A percentile compares a stretch with the other conserved stretches of the same genome.
These are phyloP conservation scores for Fragum sueziense DNA, from an alignment of 2,888 invertebrate genomes.

Conservation along the genomic window DNA sequence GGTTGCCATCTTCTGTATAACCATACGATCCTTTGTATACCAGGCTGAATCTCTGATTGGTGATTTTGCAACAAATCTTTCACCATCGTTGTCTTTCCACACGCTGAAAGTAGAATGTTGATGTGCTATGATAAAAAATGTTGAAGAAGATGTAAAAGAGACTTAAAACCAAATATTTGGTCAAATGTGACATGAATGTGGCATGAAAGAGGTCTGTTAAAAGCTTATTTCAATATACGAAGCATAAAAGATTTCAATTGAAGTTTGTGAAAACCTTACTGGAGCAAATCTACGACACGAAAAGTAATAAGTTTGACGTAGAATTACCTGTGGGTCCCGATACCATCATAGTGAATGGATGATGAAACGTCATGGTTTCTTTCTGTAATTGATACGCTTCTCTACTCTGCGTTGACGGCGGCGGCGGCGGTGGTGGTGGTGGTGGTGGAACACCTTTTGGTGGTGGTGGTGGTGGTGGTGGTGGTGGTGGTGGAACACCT, in stretches of 20 bases:
- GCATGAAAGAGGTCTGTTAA: too few relatives aligned
- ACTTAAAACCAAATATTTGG: too few relatives aligned
- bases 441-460: neutral
- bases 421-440: neutral
- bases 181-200: neutral
- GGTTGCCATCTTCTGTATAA: slow-evolving; percentile 22
- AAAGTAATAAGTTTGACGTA: too few relatives aligned
- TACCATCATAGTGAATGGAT: slow-evolving; percentile 18
- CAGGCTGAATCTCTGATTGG: slow-evolving; percentile 20
- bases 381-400: neutral
- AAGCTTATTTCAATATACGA: too few relatives aligned
- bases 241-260: too few relatives aligned
- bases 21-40: slow-evolving; percentile 47
- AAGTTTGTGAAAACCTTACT: too few relatives aligned
- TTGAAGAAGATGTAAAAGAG: too few relatives aligned
- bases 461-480: slow-evolving; percentile 8
- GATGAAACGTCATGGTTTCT: slow-evolving; percentile 13
- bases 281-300: too few relatives aligned
- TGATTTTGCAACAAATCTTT: slow-evolving; percentile 27
- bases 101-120: slow-evolving; percentile 14
- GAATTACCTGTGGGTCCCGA: slow-evolving; percentile 6
- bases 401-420: neutral
- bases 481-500: neutral
- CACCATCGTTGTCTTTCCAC: slow-evolving; percentile 28
- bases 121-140: too few relatives aligned